Base-by-base conservation (phyloP, 2,797 vertebrate species). In the Malurus leucopterus region DNA sequence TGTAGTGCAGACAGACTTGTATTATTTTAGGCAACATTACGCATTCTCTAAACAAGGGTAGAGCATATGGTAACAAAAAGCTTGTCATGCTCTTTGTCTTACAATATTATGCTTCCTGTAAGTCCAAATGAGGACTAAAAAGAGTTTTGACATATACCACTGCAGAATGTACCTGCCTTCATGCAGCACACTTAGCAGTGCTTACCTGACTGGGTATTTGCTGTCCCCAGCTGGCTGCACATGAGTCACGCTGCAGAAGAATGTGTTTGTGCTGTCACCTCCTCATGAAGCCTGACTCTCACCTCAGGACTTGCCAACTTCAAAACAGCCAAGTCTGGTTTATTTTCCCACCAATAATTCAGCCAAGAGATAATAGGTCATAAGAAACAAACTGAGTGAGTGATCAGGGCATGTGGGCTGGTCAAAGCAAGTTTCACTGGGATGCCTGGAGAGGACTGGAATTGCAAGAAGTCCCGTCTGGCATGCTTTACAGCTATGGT, bases 231-330 rank as follows among this genome's bases (percentile, higher is more conserved):
- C 71, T 63, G 76, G 70, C 53, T 18, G 64, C 41, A 21, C 30
- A 15, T 32, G 41, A 72, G 16, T 78, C 68, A 23, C 1, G 12
- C 62, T 73, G 20, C 53, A 51, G 58, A 89, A 77, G 43, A 72
- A 87, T 43, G 85, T 69, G 70, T 46, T 59, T 62, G 18, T 18
- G n/a, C 63, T 71, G 41, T 81, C 57, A 5, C 18, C 64, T 73
- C 64, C 74, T 64, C 20, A 2, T 4, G 38, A 69, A 78, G 85
- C 57, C 63, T 16, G 57, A 78, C 41, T 86, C 73, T 81, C 55
- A 84, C 76, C 89, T 86, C 74, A 19, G 76, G 74, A 86, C 63
- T 57, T 57, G 83, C 59, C 63, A 72, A 51, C 67, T 89, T 95
- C 87, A 67, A 67, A 94, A 69, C 41, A 72, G 63, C n/a, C 70